Evolutionary conservation across 1,140 invertebrate species (phyloP), one percentile per base, ranked within the genome.

Genomic region (Pogonomyrmex barbatus): DNA sequence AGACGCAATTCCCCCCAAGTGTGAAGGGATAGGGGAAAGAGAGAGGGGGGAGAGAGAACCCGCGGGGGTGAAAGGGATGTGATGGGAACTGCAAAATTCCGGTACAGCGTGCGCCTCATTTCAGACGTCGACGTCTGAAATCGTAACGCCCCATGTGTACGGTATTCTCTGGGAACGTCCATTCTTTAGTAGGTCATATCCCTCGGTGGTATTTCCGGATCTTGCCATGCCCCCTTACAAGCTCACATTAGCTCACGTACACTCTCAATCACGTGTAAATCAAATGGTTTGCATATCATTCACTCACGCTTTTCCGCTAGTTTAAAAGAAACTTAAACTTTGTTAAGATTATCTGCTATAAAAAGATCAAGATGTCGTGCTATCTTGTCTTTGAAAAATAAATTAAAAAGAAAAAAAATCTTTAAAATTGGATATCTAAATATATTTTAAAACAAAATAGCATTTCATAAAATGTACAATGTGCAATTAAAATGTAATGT

Each of bases 121-220:
- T 82, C 54, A 73, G 17, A 82, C 52, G 79, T 81, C 77, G 47
- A 70, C 63, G 36, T 82, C 79, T 82, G n/a, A 82, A 82, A 60
- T 82, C 67, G 79, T 47, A 71, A 82, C 52, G 39, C 36, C 54
- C 63, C 67, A 68, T 68, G 24, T 67, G 76, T 47, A 67, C 12
- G 45, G 12, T 42, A 67, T 67, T 68, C 62, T n/a, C 47, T 65
- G 8, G 63, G n/a, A 68, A 79, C n/a, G n/a, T 67, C 33, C 36
- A 54, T 79, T 79, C 47, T 79, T 79, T 68, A 79, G 47, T 79
- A 68, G 77, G 77, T 79, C 77, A 54, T 47, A 70, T 45, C 75
- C 56, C 56, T 77, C 24, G 77, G 24, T 36, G 33, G 14, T 30
- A n/a, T 79, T 76, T 76, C 45, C n/a, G 9, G 30, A 42, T 63